Evolutionary conservation across 2,888 invertebrate species (phyloP).

Genomic region (Chirona hameri): DNA sequence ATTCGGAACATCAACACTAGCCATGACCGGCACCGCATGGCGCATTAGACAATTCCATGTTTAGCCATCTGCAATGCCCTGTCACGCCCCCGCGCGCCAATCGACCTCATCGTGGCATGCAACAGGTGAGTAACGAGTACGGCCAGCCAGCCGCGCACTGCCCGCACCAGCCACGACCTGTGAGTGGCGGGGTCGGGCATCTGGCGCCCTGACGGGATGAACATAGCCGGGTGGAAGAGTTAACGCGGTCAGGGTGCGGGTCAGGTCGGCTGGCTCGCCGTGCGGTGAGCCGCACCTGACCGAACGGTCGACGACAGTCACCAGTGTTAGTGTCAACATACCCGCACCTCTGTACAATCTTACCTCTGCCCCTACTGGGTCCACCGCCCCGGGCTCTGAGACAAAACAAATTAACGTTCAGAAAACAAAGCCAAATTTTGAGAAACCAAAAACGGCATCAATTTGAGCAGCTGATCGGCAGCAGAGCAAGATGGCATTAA

Average conservation of each 20-base stretch:
- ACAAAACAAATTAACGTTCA: slow-evolving; percentile 26
- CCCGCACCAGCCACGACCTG: slow-evolving; percentile 52
- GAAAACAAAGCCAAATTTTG: background rate
- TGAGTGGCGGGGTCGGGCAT: too few species aligned
- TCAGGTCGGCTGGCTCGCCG: background rate
- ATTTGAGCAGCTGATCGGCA: background rate
- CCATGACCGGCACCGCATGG: too few species aligned
- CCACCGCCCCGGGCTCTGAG: slow-evolving; percentile 27
- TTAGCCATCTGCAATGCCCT: too few species aligned
- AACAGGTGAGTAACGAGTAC: background rate
- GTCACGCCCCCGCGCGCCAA: background rate
- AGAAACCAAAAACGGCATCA: slow-evolving; percentile 1
- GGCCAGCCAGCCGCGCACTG: slow-evolving; percentile 67
- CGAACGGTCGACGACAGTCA: background rate
- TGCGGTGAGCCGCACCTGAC: background rate
- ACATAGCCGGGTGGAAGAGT: too few species aligned
- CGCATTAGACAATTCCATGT: too few species aligned
- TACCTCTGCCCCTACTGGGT: slow-evolving; percentile 28
- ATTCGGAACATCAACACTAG: background rate
- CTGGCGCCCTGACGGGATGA: too few species aligned
- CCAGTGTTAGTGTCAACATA: slow-evolving; percentile 23
- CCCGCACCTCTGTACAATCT: slow-evolving; percentile 22
- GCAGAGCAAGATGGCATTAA: background rate
- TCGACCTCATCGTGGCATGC: background rate
- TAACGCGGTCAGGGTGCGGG: too few species aligned